Evolutionary conservation across 1,140 invertebrate genomes (phyloP), one percentile per base, ranked within the genome.

Genomic region (Geopemphigus sp.): DNA sequence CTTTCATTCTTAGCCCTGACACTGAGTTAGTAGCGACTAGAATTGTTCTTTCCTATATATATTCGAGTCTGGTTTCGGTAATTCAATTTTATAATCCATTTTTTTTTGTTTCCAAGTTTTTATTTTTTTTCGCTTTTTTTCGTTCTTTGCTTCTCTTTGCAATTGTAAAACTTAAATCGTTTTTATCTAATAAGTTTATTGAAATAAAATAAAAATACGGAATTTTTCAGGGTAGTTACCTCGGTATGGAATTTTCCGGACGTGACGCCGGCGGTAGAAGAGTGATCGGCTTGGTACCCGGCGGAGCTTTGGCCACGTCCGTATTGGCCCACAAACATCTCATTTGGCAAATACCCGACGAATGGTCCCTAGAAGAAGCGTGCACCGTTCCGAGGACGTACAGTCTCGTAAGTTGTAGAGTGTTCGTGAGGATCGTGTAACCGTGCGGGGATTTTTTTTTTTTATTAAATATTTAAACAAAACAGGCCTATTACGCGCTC

Each of bases 171-270:
- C n/a, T n/a, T n/a, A n/a, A n/a, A n/a, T n/a, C 24, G 10, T n/a
- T n/a, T n/a, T n/a, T n/a, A n/a, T n/a, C n/a, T n/a, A n/a, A n/a
- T n/a, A n/a, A n/a, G n/a, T n/a, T n/a, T n/a, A n/a, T n/a, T n/a
- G n/a, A n/a, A n/a, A n/a, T n/a, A n/a, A n/a, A n/a, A n/a, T n/a
- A n/a, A 54, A 19, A 29, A 19, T 53, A 54, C 14, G 5, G 2
- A 45, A 0, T 39, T 24, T 45, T 59, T 56, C 19, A 81, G 81
- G 81, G 72, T 4, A 54, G 95, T 85, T 92, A 98, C 82, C 87
- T 99, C 24, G 97, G 97, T 80, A 88, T 98, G 83, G 97, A 99
- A 86, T 98, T 97, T 84, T 90, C 95, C 72, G 96, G 96, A 1
- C 88, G 92, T n/a, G 88, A 93, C 82, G 85, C 88, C 0, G 85